A percentile compares a stretch with the other conserved stretches of the same genome.
phyloP scores from a whole-genome alignment of 2,797 vertebrate species.

The Phoebastria nigripes region DNA sequence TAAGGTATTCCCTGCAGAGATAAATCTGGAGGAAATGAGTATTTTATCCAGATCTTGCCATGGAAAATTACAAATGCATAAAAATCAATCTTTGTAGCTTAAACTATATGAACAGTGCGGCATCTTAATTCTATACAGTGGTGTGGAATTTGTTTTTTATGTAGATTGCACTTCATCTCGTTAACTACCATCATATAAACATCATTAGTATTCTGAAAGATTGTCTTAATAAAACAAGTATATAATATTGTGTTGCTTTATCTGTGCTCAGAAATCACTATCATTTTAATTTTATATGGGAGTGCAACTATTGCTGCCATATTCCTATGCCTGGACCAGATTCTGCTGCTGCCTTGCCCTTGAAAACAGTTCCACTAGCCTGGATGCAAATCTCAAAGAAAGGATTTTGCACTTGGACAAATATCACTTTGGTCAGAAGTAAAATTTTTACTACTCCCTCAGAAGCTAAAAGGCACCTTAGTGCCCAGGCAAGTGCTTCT shows the following conservation, averaged over 20 bases:
- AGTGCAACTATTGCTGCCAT: neutral
- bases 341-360: neutral
- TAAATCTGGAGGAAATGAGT: slow-evolving; percentile 29
- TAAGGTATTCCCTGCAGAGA: slow-evolving; percentile 22
- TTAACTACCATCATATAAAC: neutral
- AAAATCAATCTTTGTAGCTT: neutral
- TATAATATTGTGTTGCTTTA: neutral
- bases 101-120: neutral
- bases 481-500: neutral
- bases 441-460: neutral
- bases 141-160: neutral
- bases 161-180: neutral
- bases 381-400: neutral
- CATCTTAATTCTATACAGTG: neutral
- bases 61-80: slow-evolving; percentile 11
- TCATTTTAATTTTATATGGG: neutral
- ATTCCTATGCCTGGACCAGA: neutral
- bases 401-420: neutral
- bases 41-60: slow-evolving; percentile 13
- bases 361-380: neutral
- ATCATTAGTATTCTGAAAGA: neutral
- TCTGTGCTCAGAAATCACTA: neutral
- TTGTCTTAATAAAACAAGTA: neutral
- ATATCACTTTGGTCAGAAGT: neutral
- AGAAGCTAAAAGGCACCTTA: neutral